These are phyloP conservation scores for Stenichneumon culpator DNA, from an alignment of 2,888 invertebrate genomes.

Conservation along the genomic window DNA sequence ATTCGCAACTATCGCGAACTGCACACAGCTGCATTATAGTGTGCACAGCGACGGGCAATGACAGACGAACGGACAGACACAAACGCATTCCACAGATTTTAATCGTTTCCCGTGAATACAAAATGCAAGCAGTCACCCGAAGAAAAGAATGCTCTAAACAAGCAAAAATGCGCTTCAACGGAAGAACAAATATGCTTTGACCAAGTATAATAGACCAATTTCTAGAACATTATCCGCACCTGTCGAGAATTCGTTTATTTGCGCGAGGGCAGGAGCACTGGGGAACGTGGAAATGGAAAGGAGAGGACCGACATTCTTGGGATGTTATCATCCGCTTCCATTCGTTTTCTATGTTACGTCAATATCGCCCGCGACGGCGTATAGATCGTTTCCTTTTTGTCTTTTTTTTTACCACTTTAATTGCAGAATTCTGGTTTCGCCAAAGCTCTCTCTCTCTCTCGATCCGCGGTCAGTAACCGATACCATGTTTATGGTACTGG, in stretches of 20 bases:
- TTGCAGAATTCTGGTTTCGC: not conserved
- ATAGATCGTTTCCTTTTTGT: not conserved
- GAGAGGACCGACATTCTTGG: not conserved
- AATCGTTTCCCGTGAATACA: constrained; percentile 37
- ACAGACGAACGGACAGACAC: constrained; percentile 43
- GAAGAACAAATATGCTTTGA: not conserved
- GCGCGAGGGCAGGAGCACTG: not conserved
- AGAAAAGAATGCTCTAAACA: not conserved
- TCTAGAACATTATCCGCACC: not conserved
- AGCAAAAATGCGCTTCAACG: not conserved
- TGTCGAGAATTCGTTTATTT: not conserved
- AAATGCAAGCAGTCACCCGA: not conserved
- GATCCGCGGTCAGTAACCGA: not conserved
- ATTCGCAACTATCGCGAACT: constrained; percentile 24
- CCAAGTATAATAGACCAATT: not conserved
- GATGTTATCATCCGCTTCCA: constrained; percentile 29
- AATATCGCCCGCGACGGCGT: not conserved
- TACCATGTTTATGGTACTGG: not conserved
- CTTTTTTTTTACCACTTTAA: not conserved
- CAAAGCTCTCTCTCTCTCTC: not conserved
- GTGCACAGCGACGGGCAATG: not conserved
- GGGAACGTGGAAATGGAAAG: not conserved
- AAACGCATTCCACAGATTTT: constrained; percentile 58
- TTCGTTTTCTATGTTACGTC: constrained; percentile 1
- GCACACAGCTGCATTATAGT: constrained; percentile 30